These are phyloP conservation scores for Pitangus sulphuratus DNA, from an alignment of 2,797 vertebrate species.

Conservation along the genomic window DNA sequence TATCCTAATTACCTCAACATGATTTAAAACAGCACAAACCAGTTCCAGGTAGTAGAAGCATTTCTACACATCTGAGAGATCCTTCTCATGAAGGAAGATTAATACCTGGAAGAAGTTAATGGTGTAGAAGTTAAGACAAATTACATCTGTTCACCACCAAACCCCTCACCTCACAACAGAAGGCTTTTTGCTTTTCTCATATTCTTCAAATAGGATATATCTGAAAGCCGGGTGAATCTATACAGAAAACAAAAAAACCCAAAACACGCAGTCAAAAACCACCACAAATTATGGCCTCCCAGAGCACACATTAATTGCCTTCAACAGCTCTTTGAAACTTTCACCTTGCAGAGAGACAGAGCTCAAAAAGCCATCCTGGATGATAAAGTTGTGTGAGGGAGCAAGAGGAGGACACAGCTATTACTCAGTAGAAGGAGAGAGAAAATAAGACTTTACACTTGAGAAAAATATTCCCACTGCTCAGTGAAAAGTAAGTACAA, in stretches of 20 bases:
- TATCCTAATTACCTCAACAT: background rate
- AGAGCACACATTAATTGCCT: background rate
- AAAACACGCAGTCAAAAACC: background rate
- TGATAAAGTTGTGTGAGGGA: background rate
- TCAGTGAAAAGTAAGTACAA: background rate
- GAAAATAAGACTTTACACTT: background rate
- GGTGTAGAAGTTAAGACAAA: background rate
- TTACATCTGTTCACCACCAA: background rate
- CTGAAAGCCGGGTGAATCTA: background rate
- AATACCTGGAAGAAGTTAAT: background rate
- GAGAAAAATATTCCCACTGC: background rate
- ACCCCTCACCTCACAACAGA: background rate
- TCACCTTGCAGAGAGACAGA: background rate
- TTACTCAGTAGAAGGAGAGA: background rate
- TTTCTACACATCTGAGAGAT: background rate
- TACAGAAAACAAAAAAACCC: background rate
- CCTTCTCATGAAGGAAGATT: background rate
- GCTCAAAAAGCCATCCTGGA: background rate
- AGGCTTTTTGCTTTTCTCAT: background rate
- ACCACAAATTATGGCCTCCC: background rate
- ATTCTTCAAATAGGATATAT: background rate
- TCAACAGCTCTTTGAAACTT: background rate
- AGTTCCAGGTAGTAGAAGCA: background rate
- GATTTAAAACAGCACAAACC: background rate
- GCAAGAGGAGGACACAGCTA: background rate